These are phyloP conservation scores for Pollachius pollachius DNA, from an alignment of 2,113 vertebrate genomes.

Conservation along the genomic window DNA sequence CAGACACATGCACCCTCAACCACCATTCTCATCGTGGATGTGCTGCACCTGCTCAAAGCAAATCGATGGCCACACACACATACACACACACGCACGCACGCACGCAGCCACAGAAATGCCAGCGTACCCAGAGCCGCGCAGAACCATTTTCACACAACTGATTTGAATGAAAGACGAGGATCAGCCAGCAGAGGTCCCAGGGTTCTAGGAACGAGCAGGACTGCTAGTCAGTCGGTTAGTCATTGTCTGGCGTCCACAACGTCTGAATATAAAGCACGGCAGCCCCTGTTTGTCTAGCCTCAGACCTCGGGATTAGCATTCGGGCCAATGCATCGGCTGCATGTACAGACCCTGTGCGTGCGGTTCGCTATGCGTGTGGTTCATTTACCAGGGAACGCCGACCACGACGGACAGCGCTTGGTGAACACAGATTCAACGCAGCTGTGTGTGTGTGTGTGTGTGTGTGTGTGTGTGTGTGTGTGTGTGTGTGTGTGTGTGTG, in stretches of 20 bases:
- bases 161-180: constrained; percentile 51
- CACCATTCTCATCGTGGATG: constrained; percentile 22
- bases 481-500: no score
- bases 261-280: constrained; percentile 51
- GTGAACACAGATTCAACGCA: constrained; percentile 31
- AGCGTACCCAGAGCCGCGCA: constrained; percentile 25
- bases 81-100: neutral
- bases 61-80: neutral
- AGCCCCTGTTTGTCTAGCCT: neutral
- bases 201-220: constrained; percentile 27
- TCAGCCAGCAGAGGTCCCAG: constrained; percentile 25
- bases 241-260: constrained; percentile 36
- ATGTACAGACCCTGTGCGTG: neutral
- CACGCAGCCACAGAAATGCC: constrained; percentile 10
- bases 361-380: constrained; percentile 21
- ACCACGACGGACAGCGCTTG: constrained; percentile 28
- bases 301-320: constrained; percentile 21
- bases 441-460: constrained; percentile 14
- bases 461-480: no score
- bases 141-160: constrained; percentile 30
- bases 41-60: neutral
- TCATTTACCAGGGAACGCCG: constrained; percentile 40
- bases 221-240: constrained; percentile 29
- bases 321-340: constrained; percentile 17
- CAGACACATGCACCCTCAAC: constrained; percentile 11